Evolutionary conservation across 1,140 invertebrate species (phyloP), one percentile per base, ranked within the genome.

Genomic region (Drosophila sucinea): DNA sequence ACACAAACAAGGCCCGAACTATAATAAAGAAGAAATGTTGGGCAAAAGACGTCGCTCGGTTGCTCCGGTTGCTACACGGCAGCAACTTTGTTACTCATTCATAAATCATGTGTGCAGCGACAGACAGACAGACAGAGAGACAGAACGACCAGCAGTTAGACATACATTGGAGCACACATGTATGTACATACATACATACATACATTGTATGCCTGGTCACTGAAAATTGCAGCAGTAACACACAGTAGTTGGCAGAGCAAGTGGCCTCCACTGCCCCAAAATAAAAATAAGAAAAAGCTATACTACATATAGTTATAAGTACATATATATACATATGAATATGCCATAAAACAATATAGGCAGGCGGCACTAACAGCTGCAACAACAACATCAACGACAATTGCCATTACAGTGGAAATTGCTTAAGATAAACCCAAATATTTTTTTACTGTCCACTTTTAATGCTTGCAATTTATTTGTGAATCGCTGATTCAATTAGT

Each of bases 81-180:
- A 90, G 84, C 84, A 87, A 87, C 80, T 87, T 89, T 87, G 84
- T 87, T 89, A 87, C 84, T 87, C 84, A 87, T 87, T 87, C 84
- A 87, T 87, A 87, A 87, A 87, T 87, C 84, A 87, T 87, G 84
- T 84, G 84, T 87, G 80, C 84, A 89, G 67, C 85, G 54, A 67
- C 67, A 38, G 47, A 70, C 61, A 54, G 54, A 72, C 47, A 67
- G 51, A 72, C 74, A 74, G 44, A 71, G 68, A 65, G 44, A 79
- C 54, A 68, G 74, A 79, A 63, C 70, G 74, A 65, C 61, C 71
- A 56, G 70, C 74, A 78, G 51, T 71, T 54, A 69, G 61, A 79
- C 73, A 70, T 33, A 41, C 72, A 75, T 30, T 61, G 33, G 60
- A 61, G 38, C 60, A 61, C 56, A 55, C 72, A 64, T 66, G 10